These are phyloP conservation scores for Toxotes chatareus DNA, from an alignment of 2,113 vertebrate genomes.

Conservation along the genomic window DNA sequence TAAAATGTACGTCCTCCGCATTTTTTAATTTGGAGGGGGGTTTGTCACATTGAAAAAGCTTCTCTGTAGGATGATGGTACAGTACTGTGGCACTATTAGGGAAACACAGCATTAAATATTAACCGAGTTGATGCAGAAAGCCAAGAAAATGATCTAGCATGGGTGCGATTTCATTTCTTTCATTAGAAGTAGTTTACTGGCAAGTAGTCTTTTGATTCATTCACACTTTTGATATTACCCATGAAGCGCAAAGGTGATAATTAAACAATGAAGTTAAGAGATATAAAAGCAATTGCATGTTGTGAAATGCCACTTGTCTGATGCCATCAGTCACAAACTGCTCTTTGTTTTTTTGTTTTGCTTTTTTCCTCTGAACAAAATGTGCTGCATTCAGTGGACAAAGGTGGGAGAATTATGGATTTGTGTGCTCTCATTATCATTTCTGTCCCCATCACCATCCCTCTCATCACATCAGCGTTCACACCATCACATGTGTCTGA, in stretches of 20 bases:
- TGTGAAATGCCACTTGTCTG: slow-evolving; percentile 25
- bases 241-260: slow-evolving; percentile 34
- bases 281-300: slow-evolving; percentile 4
- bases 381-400: slow-evolving; percentile 80
- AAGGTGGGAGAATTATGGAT: slow-evolving; percentile 81
- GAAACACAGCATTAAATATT: slow-evolving; percentile 58
- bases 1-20: neutral
- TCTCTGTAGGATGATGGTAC: slow-evolving; percentile 28
- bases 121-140: slow-evolving; percentile 43
- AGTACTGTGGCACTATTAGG: slow-evolving; percentile 9
- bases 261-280: slow-evolving; percentile 13
- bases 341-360: slow-evolving; percentile 19
- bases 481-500: slow-evolving; percentile 73
- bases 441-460: slow-evolving; percentile 62
- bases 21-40: neutral
- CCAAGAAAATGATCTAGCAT: slow-evolving; percentile 28
- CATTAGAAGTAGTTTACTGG: slow-evolving; percentile 18
- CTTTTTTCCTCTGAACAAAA: slow-evolving; percentile 27
- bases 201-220: slow-evolving; percentile 13
- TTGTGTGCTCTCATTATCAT: slow-evolving; percentile 69
- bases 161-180: slow-evolving; percentile 15
- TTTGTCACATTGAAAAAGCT: slow-evolving; percentile 1
- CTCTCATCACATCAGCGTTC: slow-evolving; percentile 65
- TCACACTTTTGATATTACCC: slow-evolving; percentile 20
- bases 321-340: slow-evolving; percentile 29